Conservation (phyloP, 2,113 vertebrate species). For the Poeciliopsis occidentalis region DNA sequence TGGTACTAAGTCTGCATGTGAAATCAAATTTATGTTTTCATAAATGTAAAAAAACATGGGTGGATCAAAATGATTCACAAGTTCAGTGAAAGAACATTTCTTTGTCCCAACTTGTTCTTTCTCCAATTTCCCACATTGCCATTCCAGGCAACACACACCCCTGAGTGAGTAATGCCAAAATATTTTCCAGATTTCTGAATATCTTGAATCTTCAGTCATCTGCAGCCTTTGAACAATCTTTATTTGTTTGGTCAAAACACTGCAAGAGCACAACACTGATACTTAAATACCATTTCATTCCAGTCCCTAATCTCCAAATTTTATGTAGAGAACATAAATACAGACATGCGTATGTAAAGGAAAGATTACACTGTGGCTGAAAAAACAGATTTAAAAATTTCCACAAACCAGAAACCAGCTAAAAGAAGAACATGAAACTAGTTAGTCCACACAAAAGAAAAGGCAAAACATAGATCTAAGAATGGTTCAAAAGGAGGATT, state of each 20-base stretch:
- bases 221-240: neutral
- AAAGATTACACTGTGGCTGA: too few relatives aligned
- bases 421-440: neutral
- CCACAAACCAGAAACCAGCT: neutral
- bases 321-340: neutral
- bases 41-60: neutral
- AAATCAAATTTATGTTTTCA: neutral
- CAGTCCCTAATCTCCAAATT: neutral
- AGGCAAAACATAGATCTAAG: too few relatives aligned
- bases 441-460: neutral
- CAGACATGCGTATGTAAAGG: neutral
- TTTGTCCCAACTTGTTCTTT: constrained; percentile 8
- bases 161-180: constrained; percentile 1
- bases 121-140: neutral
- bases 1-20: neutral
- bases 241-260: constrained; percentile 2
- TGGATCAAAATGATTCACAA: neutral
- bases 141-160: constrained; percentile 1
- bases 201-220: neutral
- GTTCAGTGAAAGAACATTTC: neutral
- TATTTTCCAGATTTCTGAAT: neutral
- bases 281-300: neutral
- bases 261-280: neutral
- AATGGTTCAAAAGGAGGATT: too few relatives aligned
- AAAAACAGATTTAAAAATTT: too few relatives aligned